Percentiles rank a stretch among this genome's conserved stretches.
Conservation (phyloP, 2,888 invertebrate genomes). For the Nomada ferruginata region DNA sequence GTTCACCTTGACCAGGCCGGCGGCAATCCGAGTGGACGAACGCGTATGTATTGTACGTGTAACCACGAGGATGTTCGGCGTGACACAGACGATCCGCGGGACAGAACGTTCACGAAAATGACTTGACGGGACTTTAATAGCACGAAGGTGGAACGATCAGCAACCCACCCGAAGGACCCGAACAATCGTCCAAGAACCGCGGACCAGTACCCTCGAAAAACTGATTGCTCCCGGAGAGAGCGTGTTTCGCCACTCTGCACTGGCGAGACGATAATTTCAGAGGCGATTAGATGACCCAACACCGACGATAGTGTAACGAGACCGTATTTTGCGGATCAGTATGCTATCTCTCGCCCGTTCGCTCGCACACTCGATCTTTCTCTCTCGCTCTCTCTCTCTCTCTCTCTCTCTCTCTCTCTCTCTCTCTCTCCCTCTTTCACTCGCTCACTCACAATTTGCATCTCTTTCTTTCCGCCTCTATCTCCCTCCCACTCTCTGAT, state of each 20-base stretch:
- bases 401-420: constrained; percentile 20
- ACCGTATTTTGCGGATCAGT: constrained; percentile 58
- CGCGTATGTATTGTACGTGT: neutral
- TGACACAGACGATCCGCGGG: neutral
- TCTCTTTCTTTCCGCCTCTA: constrained; percentile 1
- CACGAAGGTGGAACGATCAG: constrained; percentile 46
- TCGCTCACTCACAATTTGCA: constrained; percentile 2
- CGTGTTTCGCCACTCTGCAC: constrained; percentile 64
- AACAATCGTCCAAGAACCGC: constrained; percentile 2
- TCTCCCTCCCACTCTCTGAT: constrained; percentile 18
- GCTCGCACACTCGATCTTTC: constrained; percentile 20
- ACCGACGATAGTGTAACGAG: constrained; percentile 56
- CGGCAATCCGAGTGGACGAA: neutral
- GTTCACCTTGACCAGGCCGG: constrained; percentile 69
- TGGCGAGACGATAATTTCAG: constrained; percentile 62
- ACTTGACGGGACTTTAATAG: neutral
- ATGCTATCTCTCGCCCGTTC: constrained; percentile 10
- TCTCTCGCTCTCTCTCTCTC: too few species aligned
- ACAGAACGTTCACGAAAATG: neutral
- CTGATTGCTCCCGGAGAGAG: constrained; percentile 44
- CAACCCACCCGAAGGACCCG: constrained; percentile 24
- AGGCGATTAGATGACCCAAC: constrained; percentile 70
- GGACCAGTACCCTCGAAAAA: constrained; percentile 32
- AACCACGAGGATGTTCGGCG: neutral
- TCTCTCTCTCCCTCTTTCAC: constrained; percentile 17